These are phyloP conservation scores for Drosophila sucinea DNA, from an alignment of 1,140 invertebrate species.

Conservation along the genomic window DNA sequence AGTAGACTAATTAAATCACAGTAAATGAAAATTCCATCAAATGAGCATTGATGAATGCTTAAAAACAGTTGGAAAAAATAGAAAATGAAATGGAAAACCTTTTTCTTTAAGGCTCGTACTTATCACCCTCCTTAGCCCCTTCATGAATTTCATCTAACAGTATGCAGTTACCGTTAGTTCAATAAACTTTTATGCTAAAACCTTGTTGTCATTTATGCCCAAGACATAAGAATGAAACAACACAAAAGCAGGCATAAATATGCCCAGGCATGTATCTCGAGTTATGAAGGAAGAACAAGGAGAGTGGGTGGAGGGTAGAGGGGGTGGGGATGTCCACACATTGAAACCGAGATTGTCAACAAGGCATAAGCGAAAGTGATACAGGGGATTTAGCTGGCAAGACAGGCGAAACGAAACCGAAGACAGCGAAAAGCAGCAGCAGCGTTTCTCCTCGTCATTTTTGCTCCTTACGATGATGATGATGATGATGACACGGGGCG, in stretches of 20 bases:
- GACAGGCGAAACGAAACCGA: slow-evolving; percentile 45
- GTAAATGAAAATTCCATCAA: slow-evolving; percentile 17
- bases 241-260: slow-evolving; percentile 61
- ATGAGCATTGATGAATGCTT: slow-evolving; percentile 12
- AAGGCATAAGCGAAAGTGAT: slow-evolving; percentile 79
- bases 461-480: slow-evolving; percentile 28
- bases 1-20: slow-evolving; percentile 51
- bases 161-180: slow-evolving; percentile 60
- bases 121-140: neutral
- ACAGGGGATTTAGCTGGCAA: slow-evolving; percentile 68
- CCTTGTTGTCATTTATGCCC: slow-evolving; percentile 56
- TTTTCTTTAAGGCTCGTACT: neutral
- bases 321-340: slow-evolving; percentile 52
- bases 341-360: slow-evolving; percentile 80
- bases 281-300: slow-evolving; percentile 30
- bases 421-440: slow-evolving; percentile 34
- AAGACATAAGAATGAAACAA: slow-evolving; percentile 17
- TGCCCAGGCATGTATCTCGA: slow-evolving; percentile 62
- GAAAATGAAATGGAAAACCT: neutral
- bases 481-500: slow-evolving; percentile 33
- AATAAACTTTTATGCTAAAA: slow-evolving; percentile 82
- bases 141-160: slow-evolving; percentile 24
- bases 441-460: slow-evolving; percentile 29
- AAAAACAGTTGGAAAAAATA: no score
- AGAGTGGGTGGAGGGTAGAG: neutral